A percentile compares a stretch with the other conserved stretches of the same genome.
Evolutionary conservation across 2,888 invertebrate species (phyloP).

Genomic region (Andricus curvator): DNA sequence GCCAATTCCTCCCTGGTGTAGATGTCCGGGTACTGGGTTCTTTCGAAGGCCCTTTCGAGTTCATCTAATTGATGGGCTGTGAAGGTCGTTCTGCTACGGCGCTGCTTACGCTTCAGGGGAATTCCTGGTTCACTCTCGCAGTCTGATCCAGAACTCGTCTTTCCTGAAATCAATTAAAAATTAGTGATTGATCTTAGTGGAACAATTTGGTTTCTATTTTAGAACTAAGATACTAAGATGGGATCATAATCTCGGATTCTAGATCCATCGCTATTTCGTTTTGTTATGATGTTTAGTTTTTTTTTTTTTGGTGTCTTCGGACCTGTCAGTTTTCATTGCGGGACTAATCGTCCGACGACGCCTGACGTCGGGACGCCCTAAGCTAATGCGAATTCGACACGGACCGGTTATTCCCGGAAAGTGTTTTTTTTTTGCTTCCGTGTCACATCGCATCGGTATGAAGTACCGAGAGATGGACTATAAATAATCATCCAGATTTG

Average conservation of each 20-base stretch:
- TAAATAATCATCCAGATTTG: background rate
- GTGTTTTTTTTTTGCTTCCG: conserved; percentile 49
- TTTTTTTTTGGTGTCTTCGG: background rate
- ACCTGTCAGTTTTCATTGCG: conserved; percentile 56
- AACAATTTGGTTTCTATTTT: background rate
- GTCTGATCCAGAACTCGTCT: conserved; percentile 82
- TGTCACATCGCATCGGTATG: background rate
- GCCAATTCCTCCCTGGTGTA: conserved; percentile 96
- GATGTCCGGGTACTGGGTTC: conserved; percentile 97
- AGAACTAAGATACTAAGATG: too few relatives aligned
- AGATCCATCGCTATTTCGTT: background rate
- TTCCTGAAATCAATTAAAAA: conserved; percentile 68
- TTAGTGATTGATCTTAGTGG: background rate
- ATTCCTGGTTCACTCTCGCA: conserved; percentile 95
- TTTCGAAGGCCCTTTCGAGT: conserved; percentile 93
- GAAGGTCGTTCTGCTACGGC: conserved; percentile 95
- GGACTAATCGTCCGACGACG: conserved; percentile 74
- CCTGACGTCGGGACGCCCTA: conserved; percentile 70
- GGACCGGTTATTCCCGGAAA: conserved; percentile 70
- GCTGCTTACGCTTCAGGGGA: conserved; percentile 92
- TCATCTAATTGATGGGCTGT: conserved; percentile 95
- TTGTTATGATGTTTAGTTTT: background rate
- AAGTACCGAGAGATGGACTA: background rate
- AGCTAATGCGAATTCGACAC: conserved; percentile 71
- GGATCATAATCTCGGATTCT: background rate